Evolutionary conservation across 2,113 vertebrate species (phyloP).

Genomic region (Podarcis cretensis): DNA sequence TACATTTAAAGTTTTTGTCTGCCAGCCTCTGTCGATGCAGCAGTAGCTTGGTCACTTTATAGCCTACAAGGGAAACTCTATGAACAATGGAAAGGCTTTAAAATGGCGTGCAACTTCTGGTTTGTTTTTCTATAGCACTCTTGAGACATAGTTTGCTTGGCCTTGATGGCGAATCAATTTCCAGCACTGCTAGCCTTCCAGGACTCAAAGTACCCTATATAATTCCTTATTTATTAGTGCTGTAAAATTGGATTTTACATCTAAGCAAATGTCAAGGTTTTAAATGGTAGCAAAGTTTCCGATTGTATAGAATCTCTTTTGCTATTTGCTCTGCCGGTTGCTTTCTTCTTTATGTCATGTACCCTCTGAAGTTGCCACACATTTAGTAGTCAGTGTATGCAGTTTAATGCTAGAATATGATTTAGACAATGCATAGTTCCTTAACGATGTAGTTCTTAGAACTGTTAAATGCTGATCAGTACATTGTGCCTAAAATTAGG

Average conservation of each 20-base stretch:
- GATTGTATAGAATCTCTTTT: constrained; percentile 19
- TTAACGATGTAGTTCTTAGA: constrained; percentile 52
- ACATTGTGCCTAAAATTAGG: neutral
- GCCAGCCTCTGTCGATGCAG: neutral
- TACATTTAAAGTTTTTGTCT: neutral
- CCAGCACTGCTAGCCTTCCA: constrained; percentile 65
- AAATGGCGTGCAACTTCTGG: constrained; percentile 26
- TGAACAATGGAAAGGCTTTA: neutral
- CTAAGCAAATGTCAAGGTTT: constrained; percentile 60
- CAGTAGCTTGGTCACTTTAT: constrained; percentile 19
- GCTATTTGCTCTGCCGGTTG: constrained; percentile 31
- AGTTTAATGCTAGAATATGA: constrained; percentile 4
- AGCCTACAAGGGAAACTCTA: constrained; percentile 29
- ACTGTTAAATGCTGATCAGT: constrained; percentile 43
- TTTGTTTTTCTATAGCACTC: constrained; percentile 14
- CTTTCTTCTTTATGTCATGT: constrained; percentile 19
- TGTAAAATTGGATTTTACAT: constrained; percentile 66
- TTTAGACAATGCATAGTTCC: constrained; percentile 42
- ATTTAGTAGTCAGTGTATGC: neutral
- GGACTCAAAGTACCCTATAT: constrained; percentile 27
- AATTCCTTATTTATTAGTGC: constrained; percentile 56
- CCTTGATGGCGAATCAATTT: constrained; percentile 62
- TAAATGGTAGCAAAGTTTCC: constrained; percentile 55
- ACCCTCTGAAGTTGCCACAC: constrained; percentile 13
- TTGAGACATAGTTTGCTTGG: constrained; percentile 12